Conservation (phyloP, 64 coral and sea anemone genomes). For the Catalaphyllia jardinei region DNA sequence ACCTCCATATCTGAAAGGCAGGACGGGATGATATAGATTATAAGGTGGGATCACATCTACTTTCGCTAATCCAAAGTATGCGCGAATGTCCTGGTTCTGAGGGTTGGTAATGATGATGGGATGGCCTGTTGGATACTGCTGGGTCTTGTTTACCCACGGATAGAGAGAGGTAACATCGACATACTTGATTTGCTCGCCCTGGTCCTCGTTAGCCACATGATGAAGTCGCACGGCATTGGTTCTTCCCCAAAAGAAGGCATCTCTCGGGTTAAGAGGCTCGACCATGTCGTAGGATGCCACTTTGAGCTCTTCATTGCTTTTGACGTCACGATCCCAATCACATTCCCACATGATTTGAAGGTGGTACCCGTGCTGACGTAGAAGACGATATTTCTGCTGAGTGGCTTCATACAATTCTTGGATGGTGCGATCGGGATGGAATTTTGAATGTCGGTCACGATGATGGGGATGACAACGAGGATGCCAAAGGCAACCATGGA, state of each 20-base stretch:
- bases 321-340: neutral
- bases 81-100: neutral
- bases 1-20: neutral
- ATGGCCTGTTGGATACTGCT: neutral
- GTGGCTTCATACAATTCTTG: neutral
- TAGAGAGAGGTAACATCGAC: constrained; percentile 20
- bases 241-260: constrained; percentile 42
- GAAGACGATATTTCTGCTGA: neutral
- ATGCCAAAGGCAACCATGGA: constrained; percentile 19
- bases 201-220: too few species aligned
- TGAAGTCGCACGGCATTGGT: constrained; percentile 23
- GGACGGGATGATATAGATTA: constrained; percentile 14
- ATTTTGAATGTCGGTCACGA: neutral
- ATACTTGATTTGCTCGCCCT: neutral
- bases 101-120: neutral
- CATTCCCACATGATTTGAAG: constrained; percentile 3
- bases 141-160: neutral
- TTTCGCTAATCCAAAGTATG: neutral
- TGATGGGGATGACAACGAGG: constrained; percentile 9
- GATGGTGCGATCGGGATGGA: neutral
- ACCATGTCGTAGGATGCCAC: too few species aligned
- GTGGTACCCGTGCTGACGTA: neutral
- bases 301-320: neutral
- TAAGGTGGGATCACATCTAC: neutral
- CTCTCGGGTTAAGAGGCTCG: neutral